A percentile compares a stretch with the other conserved stretches of the same genome.
Evolutionary conservation across 1,140 invertebrate species (phyloP).

Genomic region (Aleiodes sp.): DNA sequence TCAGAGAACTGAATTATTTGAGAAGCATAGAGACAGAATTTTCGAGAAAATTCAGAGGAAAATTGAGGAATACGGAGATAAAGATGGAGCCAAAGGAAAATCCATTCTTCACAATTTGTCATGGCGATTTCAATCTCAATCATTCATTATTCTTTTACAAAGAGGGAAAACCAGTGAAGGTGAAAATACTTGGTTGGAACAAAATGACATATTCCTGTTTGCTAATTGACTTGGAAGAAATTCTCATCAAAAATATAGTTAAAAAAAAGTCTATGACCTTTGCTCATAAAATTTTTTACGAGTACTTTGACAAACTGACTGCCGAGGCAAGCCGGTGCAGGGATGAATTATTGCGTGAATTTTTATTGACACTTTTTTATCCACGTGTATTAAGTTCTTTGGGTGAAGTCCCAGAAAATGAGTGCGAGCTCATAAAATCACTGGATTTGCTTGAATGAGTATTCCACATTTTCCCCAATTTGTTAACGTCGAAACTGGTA

Average conservation of each 20-base stretch:
- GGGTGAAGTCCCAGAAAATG: not conserved
- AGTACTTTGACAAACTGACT: not conserved
- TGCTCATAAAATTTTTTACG: constrained; percentile 1
- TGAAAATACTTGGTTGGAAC: constrained; percentile 53
- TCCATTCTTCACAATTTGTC: constrained; percentile 48
- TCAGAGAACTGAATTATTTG: not conserved
- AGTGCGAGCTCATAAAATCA: not conserved
- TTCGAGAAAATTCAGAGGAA: constrained; percentile 18
- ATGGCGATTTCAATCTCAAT: constrained; percentile 49
- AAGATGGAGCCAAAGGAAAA: constrained; percentile 19
- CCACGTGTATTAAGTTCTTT: too few relatives aligned
- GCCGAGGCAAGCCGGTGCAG: not conserved
- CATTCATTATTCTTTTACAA: constrained; percentile 55
- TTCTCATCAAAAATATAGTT: constrained; percentile 41
- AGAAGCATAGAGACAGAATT: not conserved
- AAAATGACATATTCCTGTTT: constrained; percentile 46
- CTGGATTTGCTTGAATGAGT: not conserved
- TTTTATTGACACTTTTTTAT: not conserved
- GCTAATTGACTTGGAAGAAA: constrained; percentile 47
- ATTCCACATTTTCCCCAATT: not conserved
- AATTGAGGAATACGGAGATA: not conserved
- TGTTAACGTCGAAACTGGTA: not conserved
- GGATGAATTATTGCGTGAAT: not conserved
- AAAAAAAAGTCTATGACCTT: not conserved
- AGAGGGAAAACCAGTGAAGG: constrained; percentile 43